These are phyloP conservation scores for Fukomys damarensis DNA, from an alignment of 2,113 vertebrate species.

Conservation along the genomic window DNA sequence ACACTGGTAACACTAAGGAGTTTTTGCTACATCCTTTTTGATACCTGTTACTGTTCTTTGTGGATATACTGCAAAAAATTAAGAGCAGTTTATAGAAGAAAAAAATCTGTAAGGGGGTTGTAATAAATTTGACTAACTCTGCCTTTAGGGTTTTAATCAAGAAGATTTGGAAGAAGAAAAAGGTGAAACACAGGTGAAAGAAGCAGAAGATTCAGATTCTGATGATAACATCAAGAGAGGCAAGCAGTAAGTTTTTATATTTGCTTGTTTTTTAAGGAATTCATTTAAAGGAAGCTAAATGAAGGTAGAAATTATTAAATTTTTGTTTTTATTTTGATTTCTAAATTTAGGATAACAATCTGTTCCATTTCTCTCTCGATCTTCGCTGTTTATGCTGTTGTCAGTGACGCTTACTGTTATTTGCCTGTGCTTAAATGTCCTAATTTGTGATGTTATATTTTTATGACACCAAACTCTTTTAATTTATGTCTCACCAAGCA, in stretches of 20 bases:
- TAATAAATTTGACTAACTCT: slow-evolving; percentile 60
- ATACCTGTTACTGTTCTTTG: not conserved
- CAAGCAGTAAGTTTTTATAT: slow-evolving; percentile 90
- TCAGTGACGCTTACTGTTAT: not conserved
- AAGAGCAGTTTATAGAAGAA: not conserved
- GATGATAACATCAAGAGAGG: slow-evolving; percentile 94
- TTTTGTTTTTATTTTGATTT: not conserved
- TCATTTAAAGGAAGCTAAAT: slow-evolving; percentile 9
- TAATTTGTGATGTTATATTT: not conserved
- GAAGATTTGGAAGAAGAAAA: slow-evolving; percentile 96
- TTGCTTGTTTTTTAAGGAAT: not conserved
- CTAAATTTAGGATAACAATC: not conserved
- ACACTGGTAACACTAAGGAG: not conserved
- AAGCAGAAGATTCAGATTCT: slow-evolving; percentile 93
- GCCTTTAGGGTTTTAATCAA: slow-evolving; percentile 96
- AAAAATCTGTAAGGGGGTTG: not conserved
- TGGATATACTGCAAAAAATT: not conserved
- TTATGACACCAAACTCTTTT: not conserved
- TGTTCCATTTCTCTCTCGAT: not conserved
- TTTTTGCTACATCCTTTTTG: not conserved
- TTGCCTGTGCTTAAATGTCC: not conserved
- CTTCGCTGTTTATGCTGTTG: not conserved
- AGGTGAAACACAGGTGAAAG: slow-evolving; percentile 84
- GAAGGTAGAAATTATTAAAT: not conserved
- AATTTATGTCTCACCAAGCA: slow-evolving; percentile 3